phyloP scores from a whole-genome alignment of 2,888 invertebrate species.

The Trypoxylon attenuatum region DNA sequence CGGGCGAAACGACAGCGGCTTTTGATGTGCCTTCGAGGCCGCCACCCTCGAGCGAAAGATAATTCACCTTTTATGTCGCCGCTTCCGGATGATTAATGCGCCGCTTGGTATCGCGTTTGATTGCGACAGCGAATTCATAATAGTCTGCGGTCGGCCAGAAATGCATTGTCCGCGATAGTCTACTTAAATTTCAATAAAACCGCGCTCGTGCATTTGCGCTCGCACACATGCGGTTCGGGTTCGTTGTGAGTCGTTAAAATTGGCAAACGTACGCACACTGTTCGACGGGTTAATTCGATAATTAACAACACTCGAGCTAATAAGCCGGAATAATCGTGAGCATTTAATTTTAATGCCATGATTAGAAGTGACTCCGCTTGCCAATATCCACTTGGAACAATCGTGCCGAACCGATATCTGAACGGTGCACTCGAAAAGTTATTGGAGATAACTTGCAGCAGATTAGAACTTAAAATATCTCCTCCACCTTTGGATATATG shows the following conservation, averaged over 20 bases:
- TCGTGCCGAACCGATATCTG: too few species aligned
- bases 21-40: not conserved
- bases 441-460: too few species aligned
- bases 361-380: too few species aligned
- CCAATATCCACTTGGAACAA: too few species aligned
- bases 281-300: conserved; percentile 29
- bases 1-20: not conserved
- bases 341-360: too few species aligned
- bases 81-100: conserved; percentile 48
- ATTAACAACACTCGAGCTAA: conserved; percentile 18
- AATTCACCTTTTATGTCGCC: conserved; percentile 1
- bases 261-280: too few species aligned
- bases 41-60: not conserved
- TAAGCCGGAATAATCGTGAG: conserved; percentile 1
- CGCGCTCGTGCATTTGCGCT: not conserved
- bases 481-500: too few species aligned
- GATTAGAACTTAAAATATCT: too few species aligned
- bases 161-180: conserved; percentile 15
- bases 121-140: conserved; percentile 31
- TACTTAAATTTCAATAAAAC: conserved; percentile 35
- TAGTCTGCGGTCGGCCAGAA: conserved; percentile 14
- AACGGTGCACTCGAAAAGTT: too few species aligned
- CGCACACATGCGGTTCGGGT: conserved; percentile 1
- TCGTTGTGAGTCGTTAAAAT: conserved; percentile 18
- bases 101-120: conserved; percentile 11